These are phyloP conservation scores for Epinotia brunnichana DNA, from an alignment of 2,888 invertebrate genomes.

Conservation along the genomic window DNA sequence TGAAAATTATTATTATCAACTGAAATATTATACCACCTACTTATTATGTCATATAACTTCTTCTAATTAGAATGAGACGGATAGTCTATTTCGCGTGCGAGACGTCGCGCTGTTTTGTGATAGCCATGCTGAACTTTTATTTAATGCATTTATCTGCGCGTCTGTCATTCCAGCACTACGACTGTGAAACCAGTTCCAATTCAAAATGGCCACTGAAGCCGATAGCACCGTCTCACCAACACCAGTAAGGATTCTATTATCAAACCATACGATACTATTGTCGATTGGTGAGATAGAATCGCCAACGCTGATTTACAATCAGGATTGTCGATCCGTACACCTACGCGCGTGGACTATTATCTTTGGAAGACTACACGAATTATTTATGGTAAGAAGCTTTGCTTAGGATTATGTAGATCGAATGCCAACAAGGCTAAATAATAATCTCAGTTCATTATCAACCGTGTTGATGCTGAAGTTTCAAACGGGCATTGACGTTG, in stretches of 20 bases:
- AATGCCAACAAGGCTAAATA: slow-evolving; percentile 75
- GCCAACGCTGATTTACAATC: slow-evolving; percentile 80
- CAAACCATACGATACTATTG: slow-evolving; percentile 42
- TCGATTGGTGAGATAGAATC: slow-evolving; percentile 44
- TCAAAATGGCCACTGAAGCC: slow-evolving; percentile 36
- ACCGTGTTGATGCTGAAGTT: slow-evolving; percentile 33
- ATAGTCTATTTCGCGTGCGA: no score
- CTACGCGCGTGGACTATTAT: slow-evolving; percentile 76
- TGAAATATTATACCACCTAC: no score
- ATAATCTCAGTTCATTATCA: slow-evolving; percentile 43
- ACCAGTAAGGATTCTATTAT: slow-evolving; percentile 39
- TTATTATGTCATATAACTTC: neutral
- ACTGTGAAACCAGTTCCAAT: slow-evolving; percentile 33
- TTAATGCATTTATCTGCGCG: slow-evolving; percentile 12
- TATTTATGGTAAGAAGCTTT: slow-evolving; percentile 84
- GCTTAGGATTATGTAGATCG: slow-evolving; percentile 78
- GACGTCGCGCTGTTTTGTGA: no score
- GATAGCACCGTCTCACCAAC: slow-evolving; percentile 34
- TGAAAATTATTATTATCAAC: neutral
- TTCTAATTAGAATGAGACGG: no score
- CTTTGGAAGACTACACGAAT: slow-evolving; percentile 79
- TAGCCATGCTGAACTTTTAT: neutral
- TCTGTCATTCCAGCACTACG: slow-evolving; percentile 25
- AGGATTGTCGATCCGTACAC: slow-evolving; percentile 80
- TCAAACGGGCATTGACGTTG: slow-evolving; percentile 34